Conservation (phyloP, 2,113 vertebrate genomes). For the Neoarius graeffei region DNA sequence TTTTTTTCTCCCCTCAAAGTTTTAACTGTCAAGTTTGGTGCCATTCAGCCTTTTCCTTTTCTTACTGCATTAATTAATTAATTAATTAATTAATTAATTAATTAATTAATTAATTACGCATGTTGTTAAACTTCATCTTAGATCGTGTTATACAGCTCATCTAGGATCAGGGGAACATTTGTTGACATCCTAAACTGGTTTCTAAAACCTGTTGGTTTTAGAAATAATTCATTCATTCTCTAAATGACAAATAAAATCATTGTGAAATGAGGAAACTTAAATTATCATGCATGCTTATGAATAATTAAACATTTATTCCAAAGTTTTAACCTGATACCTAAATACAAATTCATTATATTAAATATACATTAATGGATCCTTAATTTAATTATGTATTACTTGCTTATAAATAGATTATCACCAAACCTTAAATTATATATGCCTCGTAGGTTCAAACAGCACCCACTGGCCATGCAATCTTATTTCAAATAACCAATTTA, state of each 20-base stretch:
- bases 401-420: neutral
- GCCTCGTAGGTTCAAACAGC: neutral
- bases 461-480: neutral
- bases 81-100: too few species aligned
- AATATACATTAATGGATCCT: neutral
- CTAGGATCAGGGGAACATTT: neutral
- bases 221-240: neutral
- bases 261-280: neutral
- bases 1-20: neutral
- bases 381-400: neutral
- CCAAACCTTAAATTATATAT: neutral
- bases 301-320: neutral
- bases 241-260: neutral
- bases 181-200: neutral
- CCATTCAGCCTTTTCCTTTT: neutral
- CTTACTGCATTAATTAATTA: neutral
- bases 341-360: neutral
- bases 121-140: neutral
- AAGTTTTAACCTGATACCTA: neutral
- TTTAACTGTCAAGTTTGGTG: neutral
- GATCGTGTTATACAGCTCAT: neutral
- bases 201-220: neutral
- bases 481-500: neutral
- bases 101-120: too few species aligned
- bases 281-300: neutral